phyloP scores from a whole-genome alignment of 1,140 invertebrate species.

The Musca domestica region DNA sequence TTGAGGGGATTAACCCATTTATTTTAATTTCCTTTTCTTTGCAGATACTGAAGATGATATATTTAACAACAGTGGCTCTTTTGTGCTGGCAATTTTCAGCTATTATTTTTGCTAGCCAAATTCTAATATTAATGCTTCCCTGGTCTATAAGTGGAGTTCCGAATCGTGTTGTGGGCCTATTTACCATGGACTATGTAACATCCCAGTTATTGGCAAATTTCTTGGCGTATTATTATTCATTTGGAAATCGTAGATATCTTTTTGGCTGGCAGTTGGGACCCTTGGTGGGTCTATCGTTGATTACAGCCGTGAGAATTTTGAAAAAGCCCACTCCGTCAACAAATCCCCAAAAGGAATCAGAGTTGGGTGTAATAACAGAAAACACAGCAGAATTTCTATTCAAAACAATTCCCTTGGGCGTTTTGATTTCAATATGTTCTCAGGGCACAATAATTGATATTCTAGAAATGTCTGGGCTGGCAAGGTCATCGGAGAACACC shows the following conservation, averaged over 20 bases:
- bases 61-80: conserved; percentile 42
- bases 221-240: conserved; percentile 44
- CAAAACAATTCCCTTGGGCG: conserved; percentile 37
- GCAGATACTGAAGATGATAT: conserved; percentile 42
- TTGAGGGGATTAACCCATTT: not conserved
- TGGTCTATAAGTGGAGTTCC: conserved; percentile 35
- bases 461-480: conserved; percentile 34
- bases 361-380: conserved; percentile 7
- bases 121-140: conserved; percentile 42
- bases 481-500: conserved; percentile 31
- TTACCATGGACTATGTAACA: conserved; percentile 43
- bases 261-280: conserved; percentile 43
- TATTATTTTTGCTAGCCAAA: conserved; percentile 47
- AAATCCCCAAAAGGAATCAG: not conserved
- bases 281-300: conserved; percentile 37
- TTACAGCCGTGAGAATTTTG: conserved; percentile 22
- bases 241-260: conserved; percentile 42
- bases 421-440: conserved; percentile 40
- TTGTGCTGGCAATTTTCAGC: conserved; percentile 51
- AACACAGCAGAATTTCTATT: conserved; percentile 24
- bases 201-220: conserved; percentile 43
- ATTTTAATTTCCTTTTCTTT: conserved; percentile 7
- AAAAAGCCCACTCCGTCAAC: not conserved
- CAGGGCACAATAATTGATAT: conserved; percentile 39
- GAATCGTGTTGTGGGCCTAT: conserved; percentile 32